Percentiles rank a stretch among this genome's conserved stretches.
Conservation (phyloP, 2,888 invertebrate species). For the Diaphora mendica region DNA sequence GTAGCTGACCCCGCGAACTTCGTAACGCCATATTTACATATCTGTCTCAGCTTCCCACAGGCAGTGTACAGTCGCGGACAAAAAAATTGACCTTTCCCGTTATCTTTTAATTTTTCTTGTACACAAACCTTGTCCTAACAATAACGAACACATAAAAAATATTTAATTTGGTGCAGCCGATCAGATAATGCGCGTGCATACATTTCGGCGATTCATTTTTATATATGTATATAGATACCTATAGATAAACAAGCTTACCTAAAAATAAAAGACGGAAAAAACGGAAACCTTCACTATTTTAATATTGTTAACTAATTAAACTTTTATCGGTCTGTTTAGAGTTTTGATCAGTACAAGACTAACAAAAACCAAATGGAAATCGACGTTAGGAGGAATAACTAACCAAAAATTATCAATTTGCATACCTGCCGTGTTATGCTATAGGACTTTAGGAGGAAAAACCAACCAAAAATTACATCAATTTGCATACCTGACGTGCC, state of each 20-base stretch:
- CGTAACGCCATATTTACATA: too few relatives aligned
- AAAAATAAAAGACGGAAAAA: neutral
- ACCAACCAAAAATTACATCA: neutral
- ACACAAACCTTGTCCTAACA: too few relatives aligned
- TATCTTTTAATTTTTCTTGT: too few relatives aligned
- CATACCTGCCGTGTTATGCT: neutral
- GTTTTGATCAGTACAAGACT: neutral
- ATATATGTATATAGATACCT: too few relatives aligned
- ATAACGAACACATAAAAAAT: too few relatives aligned
- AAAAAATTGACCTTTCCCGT: too few relatives aligned
- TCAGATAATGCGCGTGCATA: too few relatives aligned
- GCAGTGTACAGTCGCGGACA: too few relatives aligned
- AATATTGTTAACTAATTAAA: neutral
- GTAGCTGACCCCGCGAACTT: too few relatives aligned
- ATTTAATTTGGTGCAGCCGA: too few relatives aligned
- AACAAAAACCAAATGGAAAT: neutral
- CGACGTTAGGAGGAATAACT: neutral
- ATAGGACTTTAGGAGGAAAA: neutral
- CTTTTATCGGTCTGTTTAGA: neutral
- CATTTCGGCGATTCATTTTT: too few relatives aligned
- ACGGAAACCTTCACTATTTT: neutral
- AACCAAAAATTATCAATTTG: neutral
- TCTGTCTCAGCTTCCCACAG: too few relatives aligned
- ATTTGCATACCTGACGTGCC: neutral
- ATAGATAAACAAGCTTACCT: neutral